phyloP scores from a whole-genome alignment of 2,797 vertebrate genomes.

The Pipistrellus nathusii region DNA sequence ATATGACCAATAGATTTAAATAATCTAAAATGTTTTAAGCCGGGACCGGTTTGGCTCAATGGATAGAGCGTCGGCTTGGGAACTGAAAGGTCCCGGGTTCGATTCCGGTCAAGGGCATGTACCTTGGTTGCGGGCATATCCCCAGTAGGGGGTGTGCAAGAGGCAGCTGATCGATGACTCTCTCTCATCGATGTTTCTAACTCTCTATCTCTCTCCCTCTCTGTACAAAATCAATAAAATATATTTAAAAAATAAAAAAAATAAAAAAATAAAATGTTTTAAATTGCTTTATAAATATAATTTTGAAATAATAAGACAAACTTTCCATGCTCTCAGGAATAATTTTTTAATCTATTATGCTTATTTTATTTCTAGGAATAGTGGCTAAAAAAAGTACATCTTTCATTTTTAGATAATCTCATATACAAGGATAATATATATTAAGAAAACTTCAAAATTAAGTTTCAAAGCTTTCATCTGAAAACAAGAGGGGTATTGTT shows the following conservation, averaged over 20 bases:
- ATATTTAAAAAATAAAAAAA: too few species aligned
- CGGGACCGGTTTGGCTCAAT: too few species aligned
- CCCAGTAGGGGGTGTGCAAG: too few species aligned
- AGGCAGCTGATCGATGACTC: too few species aligned
- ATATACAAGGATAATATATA: neutral
- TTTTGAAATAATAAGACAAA: constrained; percentile 71
- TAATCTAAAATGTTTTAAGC: constrained; percentile 66
- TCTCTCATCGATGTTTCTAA: too few species aligned
- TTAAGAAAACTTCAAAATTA: constrained; percentile 55
- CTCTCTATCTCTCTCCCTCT: too few species aligned
- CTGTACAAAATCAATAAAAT: too few species aligned
- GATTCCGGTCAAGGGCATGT: too few species aligned
- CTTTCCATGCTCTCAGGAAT: constrained; percentile 19
- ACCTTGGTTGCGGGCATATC: too few species aligned
- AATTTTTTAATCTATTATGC: neutral
- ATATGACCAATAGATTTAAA: constrained; percentile 57
- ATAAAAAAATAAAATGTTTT: constrained; percentile 62
- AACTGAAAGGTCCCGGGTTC: too few species aligned
- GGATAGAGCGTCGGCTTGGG: too few species aligned
- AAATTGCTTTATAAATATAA: constrained; percentile 67
- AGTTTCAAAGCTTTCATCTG: constrained; percentile 41
- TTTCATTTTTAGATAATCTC: constrained; percentile 44
- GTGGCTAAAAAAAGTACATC: neutral
- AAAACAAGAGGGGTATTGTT: neutral
- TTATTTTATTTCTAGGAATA: constrained; percentile 61